These are phyloP conservation scores for Oceanites oceanicus DNA, from an alignment of 2,113 vertebrate genomes.

Conservation along the genomic window DNA sequence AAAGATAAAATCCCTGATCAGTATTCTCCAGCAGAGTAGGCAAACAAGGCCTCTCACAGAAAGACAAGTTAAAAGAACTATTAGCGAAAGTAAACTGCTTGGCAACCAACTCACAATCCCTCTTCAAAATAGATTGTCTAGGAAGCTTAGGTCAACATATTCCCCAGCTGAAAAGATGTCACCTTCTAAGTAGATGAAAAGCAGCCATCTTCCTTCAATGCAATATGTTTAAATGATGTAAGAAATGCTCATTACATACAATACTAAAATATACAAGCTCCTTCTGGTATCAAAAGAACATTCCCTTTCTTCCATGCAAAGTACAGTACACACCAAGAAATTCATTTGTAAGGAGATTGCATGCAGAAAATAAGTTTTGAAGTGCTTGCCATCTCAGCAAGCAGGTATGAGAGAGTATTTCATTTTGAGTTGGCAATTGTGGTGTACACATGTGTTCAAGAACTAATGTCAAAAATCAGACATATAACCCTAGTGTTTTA, in stretches of 20 bases:
- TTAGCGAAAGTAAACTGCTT: neutral
- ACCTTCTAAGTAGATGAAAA: neutral
- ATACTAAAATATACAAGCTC: neutral
- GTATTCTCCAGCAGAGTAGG: neutral
- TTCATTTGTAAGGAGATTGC: neutral
- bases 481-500: neutral
- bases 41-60: neutral
- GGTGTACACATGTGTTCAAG: neutral
- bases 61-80: neutral
- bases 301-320: neutral
- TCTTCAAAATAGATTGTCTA: neutral
- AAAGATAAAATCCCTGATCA: neutral
- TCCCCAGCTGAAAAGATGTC: neutral
- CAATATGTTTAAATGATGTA: neutral
- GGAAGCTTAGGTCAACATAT: neutral
- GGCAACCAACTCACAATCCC: neutral
- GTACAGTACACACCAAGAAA: neutral
- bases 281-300: neutral
- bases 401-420: neutral
- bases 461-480: neutral
- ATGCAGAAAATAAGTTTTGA: neutral
- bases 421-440: neutral
- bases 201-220: neutral
- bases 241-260: neutral
- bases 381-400: neutral